Base-by-base conservation (phyloP, 2,113 vertebrate species). In the Oryctolagus cuniculus region DNA sequence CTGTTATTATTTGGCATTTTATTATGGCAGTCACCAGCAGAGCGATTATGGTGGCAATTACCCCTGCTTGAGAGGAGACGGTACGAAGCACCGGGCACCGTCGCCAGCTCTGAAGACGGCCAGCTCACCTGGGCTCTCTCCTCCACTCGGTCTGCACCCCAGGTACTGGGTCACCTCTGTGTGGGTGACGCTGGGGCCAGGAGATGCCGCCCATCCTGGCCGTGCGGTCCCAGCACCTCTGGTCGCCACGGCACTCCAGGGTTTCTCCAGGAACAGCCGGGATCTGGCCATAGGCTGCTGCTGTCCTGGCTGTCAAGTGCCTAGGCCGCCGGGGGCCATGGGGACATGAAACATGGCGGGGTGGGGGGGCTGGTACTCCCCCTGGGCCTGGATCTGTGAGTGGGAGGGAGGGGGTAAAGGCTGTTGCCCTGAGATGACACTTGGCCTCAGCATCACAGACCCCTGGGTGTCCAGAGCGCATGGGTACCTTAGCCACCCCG, bases 321-420 rank as follows among this genome's bases (percentile, higher is more conserved):
- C 81, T 49, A 61, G 83, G 36, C 49, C 24, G 69, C 69, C 25
- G 36, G 3, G 38, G 58, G 58, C 58, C 24, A 11, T 15, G 21
- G 66, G 36, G 9, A 29, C 0, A 0, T 15, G 70, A 53, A 53
- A 24, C 51, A 0, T 12, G 69, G 36, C 31, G 9, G 36, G 4
- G 0, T 6, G 31, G 22, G 69, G n/a, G 10, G 1, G 31, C 61
- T 11, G 13, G 10, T 0, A 19, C 8, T 44, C 75, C 51, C 82
- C 24, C 5, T 44, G 8, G 10, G 55, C 0, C 0, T 21, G 36
- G 83, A 49, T 8, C 9, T 2, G 5, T 16, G 36, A 36, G 55
- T 2, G 1, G 77, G 53, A 0, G 1, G 67, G 67, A 25, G 66
- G 29, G 6, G 70, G 27, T 44, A 36, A 34, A 2, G 63, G 19